phyloP scores from a whole-genome alignment of 2,888 invertebrate species.

The Tuberolachnus salignus region DNA sequence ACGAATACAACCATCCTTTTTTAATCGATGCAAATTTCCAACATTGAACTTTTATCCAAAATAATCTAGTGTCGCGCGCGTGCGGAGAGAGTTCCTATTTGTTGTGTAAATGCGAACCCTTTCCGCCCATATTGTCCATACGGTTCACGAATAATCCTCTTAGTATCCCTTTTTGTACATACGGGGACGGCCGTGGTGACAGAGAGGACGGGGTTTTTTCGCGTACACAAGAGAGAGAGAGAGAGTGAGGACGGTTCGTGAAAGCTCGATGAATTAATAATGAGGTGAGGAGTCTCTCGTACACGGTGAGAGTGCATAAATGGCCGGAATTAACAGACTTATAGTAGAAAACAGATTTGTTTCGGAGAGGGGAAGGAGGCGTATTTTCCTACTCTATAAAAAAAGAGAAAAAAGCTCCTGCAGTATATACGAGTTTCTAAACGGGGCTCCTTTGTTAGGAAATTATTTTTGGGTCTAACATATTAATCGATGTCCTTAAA shows the following conservation, averaged over 20 bases:
- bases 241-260: constrained; percentile 39
- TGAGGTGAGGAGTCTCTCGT: not conserved
- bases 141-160: constrained; percentile 35
- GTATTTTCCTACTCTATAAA: not conserved
- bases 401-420: not conserved
- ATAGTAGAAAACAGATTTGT: constrained; percentile 6
- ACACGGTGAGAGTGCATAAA: constrained; percentile 33
- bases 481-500: not conserved
- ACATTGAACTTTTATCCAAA: constrained; percentile 6
- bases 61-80: constrained; percentile 11
- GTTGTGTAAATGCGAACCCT: constrained; percentile 30
- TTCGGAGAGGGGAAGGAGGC: not conserved
- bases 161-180: constrained; percentile 24
- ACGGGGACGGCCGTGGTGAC: not conserved
- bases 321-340: constrained; percentile 38
- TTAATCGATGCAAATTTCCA: constrained; percentile 28
- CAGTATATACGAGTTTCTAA: not conserved
- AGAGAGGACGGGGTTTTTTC: constrained; percentile 7
- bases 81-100: constrained; percentile 1
- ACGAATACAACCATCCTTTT: not conserved
- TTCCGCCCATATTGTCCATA: constrained; percentile 13
- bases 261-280: constrained; percentile 44
- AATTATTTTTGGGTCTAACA: not conserved
- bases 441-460: not conserved
- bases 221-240: not conserved